These are phyloP conservation scores for Ooceraea biroi DNA, from an alignment of 1,140 invertebrate species.

Conservation along the genomic window DNA sequence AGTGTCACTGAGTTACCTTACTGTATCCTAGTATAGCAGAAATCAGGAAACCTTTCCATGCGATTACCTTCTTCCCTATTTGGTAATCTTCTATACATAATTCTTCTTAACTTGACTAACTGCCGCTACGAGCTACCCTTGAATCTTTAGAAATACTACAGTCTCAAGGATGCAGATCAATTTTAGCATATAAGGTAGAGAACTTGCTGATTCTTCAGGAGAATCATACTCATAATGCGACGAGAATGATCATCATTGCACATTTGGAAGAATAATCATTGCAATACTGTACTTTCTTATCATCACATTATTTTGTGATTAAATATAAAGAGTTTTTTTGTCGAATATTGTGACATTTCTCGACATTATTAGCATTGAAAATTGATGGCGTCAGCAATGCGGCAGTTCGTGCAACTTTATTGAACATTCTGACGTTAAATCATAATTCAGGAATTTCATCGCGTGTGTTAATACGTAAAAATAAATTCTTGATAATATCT, in stretches of 20 bases:
- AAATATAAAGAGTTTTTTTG: background rate
- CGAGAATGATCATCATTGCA: background rate
- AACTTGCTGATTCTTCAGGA: background rate
- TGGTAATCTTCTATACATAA: background rate
- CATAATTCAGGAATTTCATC: background rate
- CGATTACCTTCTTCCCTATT: background rate
- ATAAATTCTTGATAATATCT: background rate
- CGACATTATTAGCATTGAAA: background rate
- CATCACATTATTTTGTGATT: background rate
- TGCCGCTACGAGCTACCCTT: conserved; percentile 14
- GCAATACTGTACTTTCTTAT: background rate
- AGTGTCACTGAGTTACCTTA: background rate
- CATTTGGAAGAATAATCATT: conserved; percentile 12
- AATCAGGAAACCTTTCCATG: conserved; percentile 8
- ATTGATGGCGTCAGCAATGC: too few species aligned
- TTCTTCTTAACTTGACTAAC: background rate
- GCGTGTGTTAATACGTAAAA: background rate
- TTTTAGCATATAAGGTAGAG: conserved; percentile 10
- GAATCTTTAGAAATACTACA: background rate
- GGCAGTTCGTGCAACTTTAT: background rate
- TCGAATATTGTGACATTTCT: background rate
- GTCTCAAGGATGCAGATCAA: conserved; percentile 12
- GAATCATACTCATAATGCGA: background rate
- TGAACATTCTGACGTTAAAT: background rate
- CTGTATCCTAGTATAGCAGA: background rate